phyloP scores from a whole-genome alignment of 2,888 invertebrate species.

The Chrysina gloriosa region DNA sequence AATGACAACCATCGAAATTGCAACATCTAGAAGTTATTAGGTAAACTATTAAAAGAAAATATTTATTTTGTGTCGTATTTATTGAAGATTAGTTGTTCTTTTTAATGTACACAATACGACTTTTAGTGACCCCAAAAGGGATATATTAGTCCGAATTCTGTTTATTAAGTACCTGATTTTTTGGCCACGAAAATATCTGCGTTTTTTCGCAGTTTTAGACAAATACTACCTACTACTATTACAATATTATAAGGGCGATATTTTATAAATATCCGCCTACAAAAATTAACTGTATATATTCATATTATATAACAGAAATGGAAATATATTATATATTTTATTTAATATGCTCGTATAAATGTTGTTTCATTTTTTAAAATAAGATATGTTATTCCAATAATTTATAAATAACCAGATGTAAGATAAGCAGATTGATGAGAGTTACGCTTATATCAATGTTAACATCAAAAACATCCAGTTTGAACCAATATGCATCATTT shows the following conservation, averaged over 20 bases:
- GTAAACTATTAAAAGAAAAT: not conserved
- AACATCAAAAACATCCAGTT: too few relatives aligned
- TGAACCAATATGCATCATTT: too few relatives aligned
- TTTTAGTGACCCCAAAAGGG: not conserved
- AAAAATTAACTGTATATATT: too few relatives aligned
- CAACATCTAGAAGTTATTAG: not conserved
- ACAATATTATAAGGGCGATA: slow-evolving; percentile 17
- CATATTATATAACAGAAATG: too few relatives aligned
- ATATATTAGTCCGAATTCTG: not conserved
- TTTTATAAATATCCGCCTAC: slow-evolving; percentile 35
- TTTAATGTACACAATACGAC: not conserved
- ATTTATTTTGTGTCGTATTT: not conserved
- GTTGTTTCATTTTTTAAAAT: too few relatives aligned
- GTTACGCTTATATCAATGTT: too few relatives aligned
- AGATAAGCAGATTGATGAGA: too few relatives aligned
- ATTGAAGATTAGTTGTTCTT: not conserved
- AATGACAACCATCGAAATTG: not conserved
- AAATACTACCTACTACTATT: not conserved
- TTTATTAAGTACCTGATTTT: slow-evolving; percentile 33
- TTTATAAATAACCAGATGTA: too few relatives aligned
- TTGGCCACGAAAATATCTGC: slow-evolving; percentile 13
- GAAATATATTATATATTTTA: too few relatives aligned
- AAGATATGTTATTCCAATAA: too few relatives aligned
- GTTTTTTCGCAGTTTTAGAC: not conserved
- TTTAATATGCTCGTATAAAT: too few relatives aligned